phyloP scores from a whole-genome alignment of 2,888 invertebrate genomes.

The Eucera pruinosa region DNA sequence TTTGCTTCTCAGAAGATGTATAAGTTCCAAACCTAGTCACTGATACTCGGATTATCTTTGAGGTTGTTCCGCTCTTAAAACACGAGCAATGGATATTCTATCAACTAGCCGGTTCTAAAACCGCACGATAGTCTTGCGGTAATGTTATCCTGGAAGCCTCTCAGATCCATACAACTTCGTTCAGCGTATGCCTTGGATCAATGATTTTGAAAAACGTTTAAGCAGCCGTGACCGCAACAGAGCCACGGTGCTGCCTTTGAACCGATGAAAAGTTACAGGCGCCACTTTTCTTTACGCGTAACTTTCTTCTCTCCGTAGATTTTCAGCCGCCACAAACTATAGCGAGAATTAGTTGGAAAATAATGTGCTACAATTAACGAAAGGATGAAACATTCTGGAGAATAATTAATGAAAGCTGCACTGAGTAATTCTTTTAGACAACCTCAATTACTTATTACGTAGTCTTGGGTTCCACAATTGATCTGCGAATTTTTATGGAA shows the following conservation, averaged over 20 bases:
- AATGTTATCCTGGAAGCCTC: constrained; percentile 72
- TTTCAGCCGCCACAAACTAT: background rate
- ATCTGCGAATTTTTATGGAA: no score
- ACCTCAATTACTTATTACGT: no score
- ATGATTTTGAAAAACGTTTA: constrained; percentile 63
- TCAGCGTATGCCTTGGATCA: constrained; percentile 22
- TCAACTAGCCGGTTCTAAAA: constrained; percentile 75
- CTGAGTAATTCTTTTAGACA: no score
- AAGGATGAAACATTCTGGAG: no score
- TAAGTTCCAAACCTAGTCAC: no score
- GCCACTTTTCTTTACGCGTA: background rate
- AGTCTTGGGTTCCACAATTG: no score
- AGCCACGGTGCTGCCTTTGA: constrained; percentile 37
- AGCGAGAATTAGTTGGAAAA: no score
- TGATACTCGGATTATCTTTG: background rate
- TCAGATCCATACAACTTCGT: constrained; percentile 25
- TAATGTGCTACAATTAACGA: no score
- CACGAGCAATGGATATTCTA: constrained; percentile 80
- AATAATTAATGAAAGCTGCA: no score
- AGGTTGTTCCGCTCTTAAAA: constrained; percentile 76
- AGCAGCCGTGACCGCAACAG: constrained; percentile 52
- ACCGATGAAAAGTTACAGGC: constrained; percentile 19
- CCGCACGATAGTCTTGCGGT: constrained; percentile 72
- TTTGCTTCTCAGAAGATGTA: no score
- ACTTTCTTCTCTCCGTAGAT: background rate